Evolutionary conservation across 1,140 invertebrate genomes (phyloP).

Genomic region (Carcinoscorpius rotundicauda): DNA sequence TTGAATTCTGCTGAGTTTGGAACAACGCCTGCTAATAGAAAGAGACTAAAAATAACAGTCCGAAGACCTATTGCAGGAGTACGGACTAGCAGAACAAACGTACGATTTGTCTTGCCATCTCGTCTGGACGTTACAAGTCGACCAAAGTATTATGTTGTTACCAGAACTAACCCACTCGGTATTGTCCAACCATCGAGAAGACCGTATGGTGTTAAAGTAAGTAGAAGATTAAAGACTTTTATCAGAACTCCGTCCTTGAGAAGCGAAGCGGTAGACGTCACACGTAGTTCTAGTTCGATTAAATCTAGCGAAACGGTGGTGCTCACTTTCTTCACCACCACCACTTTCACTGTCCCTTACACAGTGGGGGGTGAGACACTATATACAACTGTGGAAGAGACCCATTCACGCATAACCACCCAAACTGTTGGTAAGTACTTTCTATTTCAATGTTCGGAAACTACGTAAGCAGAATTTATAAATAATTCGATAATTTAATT

Average conservation of each 20-base stretch:
- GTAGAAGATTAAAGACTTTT: background rate
- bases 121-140: slow-evolving; percentile 16
- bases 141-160: slow-evolving; percentile 23
- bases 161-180: slow-evolving; percentile 17
- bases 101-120: slow-evolving; percentile 20
- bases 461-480: no score
- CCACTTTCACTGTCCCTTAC: slow-evolving; percentile 25
- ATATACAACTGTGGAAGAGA: slow-evolving; percentile 23
- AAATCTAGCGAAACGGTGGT: slow-evolving; percentile 14
- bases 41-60: slow-evolving; percentile 18
- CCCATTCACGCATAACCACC: slow-evolving; percentile 24
- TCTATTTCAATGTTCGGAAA: no score
- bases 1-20: no score
- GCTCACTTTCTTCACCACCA: slow-evolving; percentile 24
- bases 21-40: background rate
- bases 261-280: no score
- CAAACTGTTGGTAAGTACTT: slow-evolving; percentile 15
- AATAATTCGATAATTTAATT: no score
- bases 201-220: slow-evolving; percentile 17
- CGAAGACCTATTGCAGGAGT: slow-evolving; percentile 12
- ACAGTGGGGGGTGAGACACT: slow-evolving; percentile 18
- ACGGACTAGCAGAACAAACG: slow-evolving; percentile 16
- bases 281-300: no score
- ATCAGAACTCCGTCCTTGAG: no score
- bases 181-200: slow-evolving; percentile 9